phyloP scores from a whole-genome alignment of 1,140 invertebrate genomes.

The Phocides pigmalion region DNA sequence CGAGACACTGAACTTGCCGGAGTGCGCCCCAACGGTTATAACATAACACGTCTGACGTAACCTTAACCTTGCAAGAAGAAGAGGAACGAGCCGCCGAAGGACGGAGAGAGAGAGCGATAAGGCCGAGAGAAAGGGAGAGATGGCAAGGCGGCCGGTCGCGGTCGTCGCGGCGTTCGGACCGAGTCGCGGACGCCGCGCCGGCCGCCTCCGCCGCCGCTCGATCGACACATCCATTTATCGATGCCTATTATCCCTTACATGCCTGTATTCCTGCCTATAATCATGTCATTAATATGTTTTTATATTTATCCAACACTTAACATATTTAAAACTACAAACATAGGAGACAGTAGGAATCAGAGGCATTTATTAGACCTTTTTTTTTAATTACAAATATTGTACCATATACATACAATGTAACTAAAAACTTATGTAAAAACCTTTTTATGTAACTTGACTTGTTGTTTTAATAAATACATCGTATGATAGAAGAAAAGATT shows the following conservation, averaged over 20 bases:
- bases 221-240: constrained; percentile 35
- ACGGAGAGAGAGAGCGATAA: constrained; percentile 81
- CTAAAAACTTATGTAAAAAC: too few relatives aligned
- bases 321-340: neutral
- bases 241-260: constrained; percentile 45
- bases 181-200: constrained; percentile 40
- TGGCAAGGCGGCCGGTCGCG: constrained; percentile 47
- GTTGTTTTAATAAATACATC: too few relatives aligned
- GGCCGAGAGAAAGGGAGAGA: constrained; percentile 79
- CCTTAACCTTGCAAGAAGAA: constrained; percentile 84
- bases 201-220: constrained; percentile 27
- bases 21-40: constrained; percentile 83
- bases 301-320: constrained; percentile 11
- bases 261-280: constrained; percentile 18
- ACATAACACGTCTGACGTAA: constrained; percentile 84
- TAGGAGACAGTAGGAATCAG: too few relatives aligned
- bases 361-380: too few relatives aligned
- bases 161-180: constrained; percentile 42
- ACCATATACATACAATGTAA: too few relatives aligned
- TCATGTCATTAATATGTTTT: constrained; percentile 32
- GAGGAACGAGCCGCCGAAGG: constrained; percentile 82
- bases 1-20: constrained; percentile 84
- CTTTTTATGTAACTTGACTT: too few relatives aligned
- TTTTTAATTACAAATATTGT: too few relatives aligned
- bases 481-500: too few relatives aligned